Base-by-base conservation (phyloP, 64 coral and sea anemone species). In the Platygyra sinensis region DNA sequence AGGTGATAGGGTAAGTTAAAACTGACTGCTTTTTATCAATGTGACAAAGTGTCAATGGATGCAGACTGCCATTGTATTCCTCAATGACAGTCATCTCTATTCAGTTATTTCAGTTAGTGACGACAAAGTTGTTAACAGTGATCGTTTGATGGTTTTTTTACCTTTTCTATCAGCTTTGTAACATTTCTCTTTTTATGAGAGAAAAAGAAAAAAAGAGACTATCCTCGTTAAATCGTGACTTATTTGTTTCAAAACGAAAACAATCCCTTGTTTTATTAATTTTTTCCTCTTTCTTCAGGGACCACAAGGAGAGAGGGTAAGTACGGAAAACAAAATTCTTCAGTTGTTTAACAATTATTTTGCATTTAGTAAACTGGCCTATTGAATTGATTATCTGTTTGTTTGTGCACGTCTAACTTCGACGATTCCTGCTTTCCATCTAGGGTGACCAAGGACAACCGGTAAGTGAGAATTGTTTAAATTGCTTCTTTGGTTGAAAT, bases 1-100 rank as follows among this genome's bases (percentile, higher is more conserved):
- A 67, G 94, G 94, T 20, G 89, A 88, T n/a, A 72, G 89, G 67
- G 94, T 95, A 72, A 91, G 94, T 73, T 51, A 46, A 84, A 10
- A 1, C 30, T 25, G 0, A 24, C 22, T 15, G 14, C 16, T 76
- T 75, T 72, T 30, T n/a, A 14, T 6, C 10, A 13, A 51, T 87
- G 5, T 49, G 25, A 55, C 52, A 55, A 55, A 55, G 13, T 55
- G 8, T 55, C 9, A 55, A 55, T 55, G 13, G 10, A 55, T 8
- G 52, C 52, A 55, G 52, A 55, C 52, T 14, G 52, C 4, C 52
- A 39, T 39, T 39, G 38, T 39, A 39, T 39, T 39, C 38, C 38
- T 39, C 38, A 39, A 39, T 39, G n/a, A n/a, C n/a, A 39, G 2
- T 39, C 38, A 39, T 39, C 38, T 39, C 38, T 3, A 39, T 39